Percentiles rank a stretch among this genome's conserved stretches.
phyloP scores from a whole-genome alignment of 2,113 vertebrate species.

The Pollimyrus isidori region DNA sequence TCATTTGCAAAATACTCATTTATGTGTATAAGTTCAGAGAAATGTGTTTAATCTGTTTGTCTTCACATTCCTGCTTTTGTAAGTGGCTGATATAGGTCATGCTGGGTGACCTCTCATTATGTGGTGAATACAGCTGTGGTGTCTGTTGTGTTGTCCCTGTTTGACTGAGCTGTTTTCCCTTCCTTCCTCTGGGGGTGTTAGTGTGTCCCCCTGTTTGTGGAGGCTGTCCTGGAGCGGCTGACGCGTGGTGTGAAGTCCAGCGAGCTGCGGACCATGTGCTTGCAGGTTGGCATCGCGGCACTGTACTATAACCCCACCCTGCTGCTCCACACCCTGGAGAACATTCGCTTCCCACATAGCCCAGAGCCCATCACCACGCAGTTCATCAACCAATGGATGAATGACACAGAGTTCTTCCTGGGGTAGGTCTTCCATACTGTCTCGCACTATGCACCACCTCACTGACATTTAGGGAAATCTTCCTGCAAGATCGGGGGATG shows the following conservation, averaged over 20 bases:
- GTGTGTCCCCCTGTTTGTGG: slow-evolving; percentile 91
- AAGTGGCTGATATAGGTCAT: background rate
- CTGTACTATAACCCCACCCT: slow-evolving; percentile 88
- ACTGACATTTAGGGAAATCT: background rate
- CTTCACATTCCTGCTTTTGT: background rate
- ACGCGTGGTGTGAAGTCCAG: slow-evolving; percentile 89
- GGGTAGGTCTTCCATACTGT: slow-evolving; percentile 60
- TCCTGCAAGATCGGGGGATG: background rate
- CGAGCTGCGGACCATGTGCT: slow-evolving; percentile 91
- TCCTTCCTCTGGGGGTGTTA: slow-evolving; percentile 32
- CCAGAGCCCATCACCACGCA: slow-evolving; percentile 86
- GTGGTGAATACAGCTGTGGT: background rate
- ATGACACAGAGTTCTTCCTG: slow-evolving; percentile 90
- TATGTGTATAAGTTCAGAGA: background rate
- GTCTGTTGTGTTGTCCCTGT: background rate
- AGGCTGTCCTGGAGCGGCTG: slow-evolving; percentile 84
- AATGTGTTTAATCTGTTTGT: background rate
- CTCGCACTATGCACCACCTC: background rate
- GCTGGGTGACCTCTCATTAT: background rate
- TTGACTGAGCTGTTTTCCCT: background rate
- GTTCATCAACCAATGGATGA: slow-evolving; percentile 99
- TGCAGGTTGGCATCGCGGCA: slow-evolving; percentile 90
- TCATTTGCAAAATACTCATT: background rate
- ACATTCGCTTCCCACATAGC: slow-evolving; percentile 81
- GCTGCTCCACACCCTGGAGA: slow-evolving; percentile 85